Evolutionary conservation across 2,797 vertebrate species (phyloP).

Genomic region (Fundulus diaphanus): DNA sequence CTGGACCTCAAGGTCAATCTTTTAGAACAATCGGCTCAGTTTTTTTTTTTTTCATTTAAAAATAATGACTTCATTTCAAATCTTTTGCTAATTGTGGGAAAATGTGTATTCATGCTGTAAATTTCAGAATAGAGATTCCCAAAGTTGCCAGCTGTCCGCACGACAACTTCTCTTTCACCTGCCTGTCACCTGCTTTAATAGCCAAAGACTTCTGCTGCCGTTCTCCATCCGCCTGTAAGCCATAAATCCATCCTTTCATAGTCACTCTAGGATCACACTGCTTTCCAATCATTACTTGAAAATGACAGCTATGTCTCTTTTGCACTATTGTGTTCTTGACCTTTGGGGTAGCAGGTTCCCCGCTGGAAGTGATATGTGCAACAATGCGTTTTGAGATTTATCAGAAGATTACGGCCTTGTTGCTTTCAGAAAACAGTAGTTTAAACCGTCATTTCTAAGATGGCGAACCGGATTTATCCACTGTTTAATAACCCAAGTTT

Average conservation of each 20-base stretch:
- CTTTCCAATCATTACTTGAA: constrained; percentile 80
- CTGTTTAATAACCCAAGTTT: constrained; percentile 64
- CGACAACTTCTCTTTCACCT: constrained; percentile 31
- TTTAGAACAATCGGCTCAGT: constrained; percentile 32
- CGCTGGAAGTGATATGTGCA: constrained; percentile 62
- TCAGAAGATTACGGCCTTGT: constrained; percentile 81
- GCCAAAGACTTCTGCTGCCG: constrained; percentile 91
- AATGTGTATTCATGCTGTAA: constrained; percentile 51
- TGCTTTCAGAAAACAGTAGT: constrained; percentile 70
- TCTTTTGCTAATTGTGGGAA: constrained; percentile 34
- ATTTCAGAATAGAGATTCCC: constrained; percentile 40
- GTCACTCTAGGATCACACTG: constrained; percentile 44
- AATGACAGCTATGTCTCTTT: constrained; percentile 87
- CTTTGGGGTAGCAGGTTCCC: constrained; percentile 57
- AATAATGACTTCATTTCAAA: constrained; percentile 20
- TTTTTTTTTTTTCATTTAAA: constrained; percentile 49
- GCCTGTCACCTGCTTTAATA: constrained; percentile 60
- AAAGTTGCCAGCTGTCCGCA: constrained; percentile 30
- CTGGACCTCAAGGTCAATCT: constrained; percentile 33
- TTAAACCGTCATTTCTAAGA: constrained; percentile 73
- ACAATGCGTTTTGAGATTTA: constrained; percentile 76
- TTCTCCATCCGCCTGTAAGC: constrained; percentile 65
- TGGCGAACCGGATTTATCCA: constrained; percentile 83
- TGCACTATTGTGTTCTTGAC: constrained; percentile 86
- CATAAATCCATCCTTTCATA: constrained; percentile 60